Percentiles rank a stretch among this genome's conserved stretches.
Conservation (phyloP, 2,113 vertebrate genomes). For the Actinemys pallida region DNA sequence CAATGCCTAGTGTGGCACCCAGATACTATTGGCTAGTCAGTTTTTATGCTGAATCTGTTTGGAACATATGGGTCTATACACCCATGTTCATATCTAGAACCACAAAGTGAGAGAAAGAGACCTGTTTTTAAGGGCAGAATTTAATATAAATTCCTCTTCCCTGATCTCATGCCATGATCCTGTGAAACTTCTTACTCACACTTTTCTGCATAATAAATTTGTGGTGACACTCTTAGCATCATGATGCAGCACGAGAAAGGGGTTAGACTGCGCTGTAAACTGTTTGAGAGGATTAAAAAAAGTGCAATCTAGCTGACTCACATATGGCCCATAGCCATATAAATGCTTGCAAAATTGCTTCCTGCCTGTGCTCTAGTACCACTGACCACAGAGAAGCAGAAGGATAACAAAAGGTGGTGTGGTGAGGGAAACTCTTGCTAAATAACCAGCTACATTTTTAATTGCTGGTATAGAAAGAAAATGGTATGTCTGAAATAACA, state of each 20-base stretch:
- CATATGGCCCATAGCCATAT: constrained; percentile 59
- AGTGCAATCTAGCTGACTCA: constrained; percentile 68
- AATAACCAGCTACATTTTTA: constrained; percentile 45
- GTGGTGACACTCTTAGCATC: background rate
- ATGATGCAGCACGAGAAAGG: background rate
- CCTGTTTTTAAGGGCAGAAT: background rate
- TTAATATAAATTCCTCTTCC: background rate
- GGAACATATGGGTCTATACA: background rate
- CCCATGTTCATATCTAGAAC: background rate
- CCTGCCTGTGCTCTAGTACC: constrained; percentile 25
- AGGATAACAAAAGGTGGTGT: constrained; percentile 39
- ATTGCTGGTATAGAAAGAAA: background rate
- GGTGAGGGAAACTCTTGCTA: constrained; percentile 57
- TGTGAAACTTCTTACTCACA: background rate
- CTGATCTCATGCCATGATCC: background rate
- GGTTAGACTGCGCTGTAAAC: constrained; percentile 56
- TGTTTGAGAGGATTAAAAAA: constrained; percentile 52
- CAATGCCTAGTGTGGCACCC: background rate
- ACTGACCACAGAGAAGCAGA: constrained; percentile 69
- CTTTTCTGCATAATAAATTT: constrained; percentile 52
- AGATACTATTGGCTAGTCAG: background rate
- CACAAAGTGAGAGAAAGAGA: background rate
- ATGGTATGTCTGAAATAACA: background rate
- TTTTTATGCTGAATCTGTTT: background rate
- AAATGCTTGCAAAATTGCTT: constrained; percentile 73